These are phyloP conservation scores for Pseudonaja textilis DNA, from an alignment of 2,113 vertebrate genomes.

Conservation along the genomic window DNA sequence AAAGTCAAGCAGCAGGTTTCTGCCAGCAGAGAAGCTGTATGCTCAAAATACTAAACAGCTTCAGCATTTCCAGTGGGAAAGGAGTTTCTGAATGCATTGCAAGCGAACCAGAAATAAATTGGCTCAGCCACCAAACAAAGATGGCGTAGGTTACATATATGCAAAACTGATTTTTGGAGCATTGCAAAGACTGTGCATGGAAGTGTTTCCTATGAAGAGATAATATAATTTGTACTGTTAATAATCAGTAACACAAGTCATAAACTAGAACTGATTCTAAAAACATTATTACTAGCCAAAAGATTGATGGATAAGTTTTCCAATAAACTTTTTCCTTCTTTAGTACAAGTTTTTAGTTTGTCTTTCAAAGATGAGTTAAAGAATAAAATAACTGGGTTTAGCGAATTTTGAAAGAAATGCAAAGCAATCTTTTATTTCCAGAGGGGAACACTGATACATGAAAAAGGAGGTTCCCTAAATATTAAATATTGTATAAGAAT, in stretches of 20 bases:
- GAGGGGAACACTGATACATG: neutral
- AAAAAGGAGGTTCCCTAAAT: neutral
- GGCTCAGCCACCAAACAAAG: neutral
- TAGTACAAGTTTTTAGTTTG: conserved; percentile 24
- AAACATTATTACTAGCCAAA: neutral
- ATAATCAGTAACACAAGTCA: conserved; percentile 15
- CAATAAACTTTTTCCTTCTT: neutral
- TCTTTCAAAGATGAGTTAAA: conserved; percentile 9
- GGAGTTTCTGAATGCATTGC: neutral
- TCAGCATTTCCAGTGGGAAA: neutral
- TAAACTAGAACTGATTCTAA: neutral
- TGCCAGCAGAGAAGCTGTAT: neutral
- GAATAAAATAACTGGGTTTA: neutral
- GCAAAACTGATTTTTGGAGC: neutral
- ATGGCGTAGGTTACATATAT: neutral
- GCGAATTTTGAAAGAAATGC: conserved; percentile 19
- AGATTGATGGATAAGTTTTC: neutral
- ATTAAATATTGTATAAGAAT: neutral
- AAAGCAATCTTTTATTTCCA: conserved; percentile 3
- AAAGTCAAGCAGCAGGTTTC: neutral
- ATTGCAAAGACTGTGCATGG: neutral
- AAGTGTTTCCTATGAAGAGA: neutral
- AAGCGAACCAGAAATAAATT: neutral
- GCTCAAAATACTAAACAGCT: neutral
- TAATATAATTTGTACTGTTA: neutral